Evolutionary conservation across 2,113 vertebrate species (phyloP).

Genomic region (Gadus chalcogrammus): DNA sequence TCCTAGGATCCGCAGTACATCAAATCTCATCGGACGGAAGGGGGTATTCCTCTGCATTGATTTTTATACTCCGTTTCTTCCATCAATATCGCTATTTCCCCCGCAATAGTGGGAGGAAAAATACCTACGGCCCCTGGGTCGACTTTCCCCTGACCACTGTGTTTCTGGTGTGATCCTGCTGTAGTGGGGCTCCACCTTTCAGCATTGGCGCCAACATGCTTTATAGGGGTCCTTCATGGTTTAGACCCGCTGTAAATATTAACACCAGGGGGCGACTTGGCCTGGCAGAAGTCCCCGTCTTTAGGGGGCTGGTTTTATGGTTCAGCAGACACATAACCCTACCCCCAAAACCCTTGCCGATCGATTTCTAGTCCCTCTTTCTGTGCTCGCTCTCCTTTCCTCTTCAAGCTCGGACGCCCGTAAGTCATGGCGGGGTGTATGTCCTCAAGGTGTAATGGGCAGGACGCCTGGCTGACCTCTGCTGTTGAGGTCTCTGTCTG

Average conservation of each 20-base stretch:
- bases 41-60: too few species aligned
- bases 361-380: constrained; percentile 48
- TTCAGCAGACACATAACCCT: constrained; percentile 35
- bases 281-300: constrained; percentile 43
- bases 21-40: background rate
- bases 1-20: background rate
- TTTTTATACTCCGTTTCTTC: too few species aligned
- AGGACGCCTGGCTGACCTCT: constrained; percentile 31
- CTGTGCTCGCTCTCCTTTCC: constrained; percentile 50
- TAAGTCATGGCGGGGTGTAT: constrained; percentile 50
- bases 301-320: constrained; percentile 56
- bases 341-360: constrained; percentile 13
- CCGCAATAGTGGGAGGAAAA: too few species aligned
- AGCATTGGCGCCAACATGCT: constrained; percentile 24
- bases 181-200: constrained; percentile 22
- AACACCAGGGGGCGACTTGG: constrained; percentile 16
- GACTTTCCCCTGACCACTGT: background rate
- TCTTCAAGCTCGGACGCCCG: constrained; percentile 47
- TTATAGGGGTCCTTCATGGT: constrained; percentile 35
- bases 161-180: constrained; percentile 7
- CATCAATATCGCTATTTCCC: background rate
- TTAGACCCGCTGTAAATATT: constrained; percentile 42
- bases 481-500: constrained; percentile 16
- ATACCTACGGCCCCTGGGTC: background rate
- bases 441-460: constrained; percentile 43